Conservation (phyloP, 2,797 vertebrate species). For the Notoglanidium macrostoma region DNA sequence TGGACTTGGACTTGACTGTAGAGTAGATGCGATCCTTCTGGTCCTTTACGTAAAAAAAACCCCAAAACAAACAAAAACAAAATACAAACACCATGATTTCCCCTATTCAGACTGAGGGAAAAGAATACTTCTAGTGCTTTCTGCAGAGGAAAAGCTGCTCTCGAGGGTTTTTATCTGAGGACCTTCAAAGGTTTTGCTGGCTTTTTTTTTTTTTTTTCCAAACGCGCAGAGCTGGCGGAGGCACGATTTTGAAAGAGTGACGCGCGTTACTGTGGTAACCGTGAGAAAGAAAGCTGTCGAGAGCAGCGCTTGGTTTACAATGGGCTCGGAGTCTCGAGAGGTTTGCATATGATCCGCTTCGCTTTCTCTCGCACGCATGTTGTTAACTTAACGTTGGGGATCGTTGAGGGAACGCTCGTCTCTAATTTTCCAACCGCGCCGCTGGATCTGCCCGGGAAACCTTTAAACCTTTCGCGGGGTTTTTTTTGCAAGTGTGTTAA, state of each 20-base stretch:
- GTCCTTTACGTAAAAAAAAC: conserved; percentile 78
- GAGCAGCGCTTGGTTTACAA: conserved; percentile 35
- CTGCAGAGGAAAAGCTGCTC: conserved; percentile 29
- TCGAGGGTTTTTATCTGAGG: conserved; percentile 35
- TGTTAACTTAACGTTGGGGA: not conserved
- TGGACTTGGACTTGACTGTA: conserved; percentile 92
- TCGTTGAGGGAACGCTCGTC: conserved; percentile 54
- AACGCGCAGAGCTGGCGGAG: not conserved
- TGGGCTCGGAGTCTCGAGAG: conserved; percentile 29
- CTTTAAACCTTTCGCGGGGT: not conserved
- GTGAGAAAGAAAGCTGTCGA: conserved; percentile 43
- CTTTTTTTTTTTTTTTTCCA: not conserved
- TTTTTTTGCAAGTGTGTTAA: not conserved
- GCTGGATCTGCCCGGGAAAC: conserved; percentile 54
- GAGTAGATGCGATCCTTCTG: conserved; percentile 96
- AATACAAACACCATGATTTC: not conserved
- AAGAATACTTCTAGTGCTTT: conserved; percentile 22
- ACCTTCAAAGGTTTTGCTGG: not conserved
- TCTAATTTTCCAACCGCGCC: conserved; percentile 74
- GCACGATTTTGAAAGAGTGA: conserved; percentile 17
- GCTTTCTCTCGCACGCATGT: not conserved
- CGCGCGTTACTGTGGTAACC: conserved; percentile 47
- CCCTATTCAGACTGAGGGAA: conserved; percentile 15
- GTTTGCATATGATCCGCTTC: conserved; percentile 11
- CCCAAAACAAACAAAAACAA: not conserved